These are phyloP conservation scores for Neosilurus hyrtlii DNA, from an alignment of 2,797 vertebrate species.

Conservation along the genomic window DNA sequence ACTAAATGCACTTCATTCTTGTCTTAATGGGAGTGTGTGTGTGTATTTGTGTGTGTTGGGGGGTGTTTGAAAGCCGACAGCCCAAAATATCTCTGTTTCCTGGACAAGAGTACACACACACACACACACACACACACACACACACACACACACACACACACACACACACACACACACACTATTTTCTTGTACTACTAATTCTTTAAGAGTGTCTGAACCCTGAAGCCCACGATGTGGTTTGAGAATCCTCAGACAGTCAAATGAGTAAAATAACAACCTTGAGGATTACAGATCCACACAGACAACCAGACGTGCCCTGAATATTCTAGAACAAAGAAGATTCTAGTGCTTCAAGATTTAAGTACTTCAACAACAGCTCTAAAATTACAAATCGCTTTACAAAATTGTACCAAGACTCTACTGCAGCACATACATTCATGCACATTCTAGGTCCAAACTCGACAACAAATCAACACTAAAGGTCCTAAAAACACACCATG, in stretches of 20 bases:
- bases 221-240: background rate
- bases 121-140: slow-evolving; percentile 39
- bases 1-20: slow-evolving; percentile 44
- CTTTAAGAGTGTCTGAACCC: background rate
- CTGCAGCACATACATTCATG: background rate
- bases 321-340: background rate
- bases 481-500: background rate
- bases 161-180: slow-evolving; percentile 28
- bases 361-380: background rate
- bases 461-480: background rate
- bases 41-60: slow-evolving; percentile 32
- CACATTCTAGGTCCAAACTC: background rate
- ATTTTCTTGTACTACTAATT: background rate
- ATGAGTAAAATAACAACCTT: background rate
- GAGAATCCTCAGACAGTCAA: background rate
- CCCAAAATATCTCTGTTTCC: slow-evolving; percentile 57
- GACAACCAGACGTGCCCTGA: background rate
- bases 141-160: slow-evolving; percentile 38
- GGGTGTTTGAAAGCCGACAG: slow-evolving; percentile 53
- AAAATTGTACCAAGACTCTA: background rate
- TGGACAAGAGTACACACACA: slow-evolving; percentile 39
- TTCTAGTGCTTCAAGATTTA: background rate
- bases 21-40: slow-evolving; percentile 52
- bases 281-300: background rate
- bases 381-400: background rate